Base-by-base conservation (phyloP, 2,888 invertebrate species). In the Drosophila pseudotalamancana region DNA sequence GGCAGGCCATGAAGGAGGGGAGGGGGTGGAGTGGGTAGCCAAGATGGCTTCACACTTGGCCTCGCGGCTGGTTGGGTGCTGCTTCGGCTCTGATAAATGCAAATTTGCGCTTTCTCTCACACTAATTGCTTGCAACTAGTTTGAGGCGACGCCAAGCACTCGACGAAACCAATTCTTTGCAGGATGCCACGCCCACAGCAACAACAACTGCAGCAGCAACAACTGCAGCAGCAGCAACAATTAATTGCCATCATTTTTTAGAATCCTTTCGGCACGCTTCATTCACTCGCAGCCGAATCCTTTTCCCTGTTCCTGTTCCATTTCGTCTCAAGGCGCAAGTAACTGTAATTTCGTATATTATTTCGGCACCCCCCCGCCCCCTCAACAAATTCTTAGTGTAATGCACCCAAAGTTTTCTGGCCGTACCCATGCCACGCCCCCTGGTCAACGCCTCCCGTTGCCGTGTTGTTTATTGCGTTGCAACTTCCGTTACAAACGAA, bases 401-500 rank as follows among this genome's bases (percentile, higher is more conserved):
- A 73, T 75, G 72, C 80, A 72, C 60, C 80, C 80, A 48, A 57
- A 60, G 60, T 60, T 55, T 35, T 23, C 46, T 57, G 31, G 80
- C 43, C 54, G 54, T 46, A 57, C 51, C 66, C 48, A n/a, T 18
- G 48, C 16, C 56, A 72, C 72, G 75, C 73, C 60, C 19, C 43
- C 35, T 32, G 21, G 48, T 39, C 23, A 23, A 55, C 53, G 55
- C 59, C 71, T 46, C 55, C 54, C 56, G 49, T 71, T 73, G 69
- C 62, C 54, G 76, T 67, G 87, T 80, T 80, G 80, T 80, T 80
- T 80, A 80, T 86, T 83, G 84, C 84, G 77, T 62, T 80, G 80
- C 87, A 82, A 81, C 82, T 87, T 82, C 87, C 82, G 82, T 68
- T 72, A 57, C 85, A 84, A 82, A 82, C 82, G 82, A 82, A 82